Base-by-base conservation (phyloP, 1,140 invertebrate genomes). In the Dendroctonus valens region DNA sequence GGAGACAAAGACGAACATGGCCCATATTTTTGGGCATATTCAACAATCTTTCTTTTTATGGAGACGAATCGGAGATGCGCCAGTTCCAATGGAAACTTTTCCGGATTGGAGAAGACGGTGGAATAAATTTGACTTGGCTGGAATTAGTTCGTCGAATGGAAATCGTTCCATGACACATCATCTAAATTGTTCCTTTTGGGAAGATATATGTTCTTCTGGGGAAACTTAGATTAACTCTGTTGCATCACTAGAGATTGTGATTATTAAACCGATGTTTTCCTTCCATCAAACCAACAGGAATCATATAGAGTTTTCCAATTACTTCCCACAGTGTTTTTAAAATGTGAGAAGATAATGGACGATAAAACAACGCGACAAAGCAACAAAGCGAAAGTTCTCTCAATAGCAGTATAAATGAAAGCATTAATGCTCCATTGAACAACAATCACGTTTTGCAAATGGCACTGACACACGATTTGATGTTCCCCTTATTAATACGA, bases 41-140 rank as follows among this genome's bases (percentile, higher is more conserved):
- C 41, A 60, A 60, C 59, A 60, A 60, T 60, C 59, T 60, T 60
- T 60, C 46, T 38, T 37, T 50, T 60, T 60, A 60, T 60, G 59
- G 46, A 60, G 59, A 60, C 40, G 38, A 46, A 60, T 60, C 14
- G 59, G 42, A 26, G n/a, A 12, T 46, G 59, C 26, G 59, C 8
- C 57, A 59, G 9, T 59, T 59, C 57, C 37, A 59, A 44, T 46
- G 8, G 37, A 12, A 60, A 46, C 37, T 55, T 55, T 52, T 26
- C 12, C 8, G 50, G 15, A 52, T 15, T 55, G 42, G 8, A 12
- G 42, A 46, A 46, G 8, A 46, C 8, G 42, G 8, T 26, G 53
- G 39, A 52, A 52, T 52, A 52, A 52, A 52, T 52, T 41, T 26
- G 53, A 55, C 50, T 26, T 26, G 50, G 9, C 14, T 14, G 46